Conservation (phyloP, 2,888 invertebrate species). For the Parascotia fuliginaria region DNA sequence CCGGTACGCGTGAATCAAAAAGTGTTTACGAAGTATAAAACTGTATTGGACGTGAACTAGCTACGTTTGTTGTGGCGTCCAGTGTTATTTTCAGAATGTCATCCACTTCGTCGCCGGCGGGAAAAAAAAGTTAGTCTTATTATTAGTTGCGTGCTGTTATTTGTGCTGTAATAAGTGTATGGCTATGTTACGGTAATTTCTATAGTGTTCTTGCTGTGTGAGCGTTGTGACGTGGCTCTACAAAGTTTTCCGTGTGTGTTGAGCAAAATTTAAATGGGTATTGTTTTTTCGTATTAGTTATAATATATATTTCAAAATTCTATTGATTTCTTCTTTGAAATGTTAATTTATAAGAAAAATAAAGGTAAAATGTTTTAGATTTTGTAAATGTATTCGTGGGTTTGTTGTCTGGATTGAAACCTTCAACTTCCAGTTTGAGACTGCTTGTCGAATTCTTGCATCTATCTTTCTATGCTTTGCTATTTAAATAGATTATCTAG, state of each 20-base stretch:
- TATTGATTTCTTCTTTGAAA: background rate
- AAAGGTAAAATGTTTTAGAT: slow-evolving; percentile 4
- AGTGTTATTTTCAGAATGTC: slow-evolving; percentile 75
- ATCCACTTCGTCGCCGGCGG: slow-evolving; percentile 69
- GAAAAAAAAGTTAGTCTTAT: slow-evolving; percentile 76
- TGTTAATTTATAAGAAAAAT: background rate
- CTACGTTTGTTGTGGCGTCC: slow-evolving; percentile 52
- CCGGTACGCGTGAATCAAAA: slow-evolving; percentile 61
- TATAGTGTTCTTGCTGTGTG: slow-evolving; percentile 8
- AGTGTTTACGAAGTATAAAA: slow-evolving; percentile 68
- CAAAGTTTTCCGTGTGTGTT: slow-evolving; percentile 1
- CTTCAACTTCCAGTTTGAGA: slow-evolving; percentile 31
- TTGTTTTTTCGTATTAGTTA: slow-evolving; percentile 2
- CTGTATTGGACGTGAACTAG: slow-evolving; percentile 67
- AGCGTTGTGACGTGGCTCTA: slow-evolving; percentile 23
- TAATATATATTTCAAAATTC: background rate
- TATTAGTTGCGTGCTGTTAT: slow-evolving; percentile 51
- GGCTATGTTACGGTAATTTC: slow-evolving; percentile 26
- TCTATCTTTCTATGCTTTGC: slow-evolving; percentile 18
- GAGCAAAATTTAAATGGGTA: slow-evolving; percentile 5
- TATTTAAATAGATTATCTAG: slow-evolving; percentile 20
- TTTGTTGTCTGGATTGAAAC: slow-evolving; percentile 6
- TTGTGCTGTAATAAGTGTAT: slow-evolving; percentile 29
- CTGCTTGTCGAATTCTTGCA: slow-evolving; percentile 7
- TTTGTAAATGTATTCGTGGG: background rate